phyloP scores from a whole-genome alignment of 2,113 vertebrate genomes.

The Eretmochelys imbricata region DNA sequence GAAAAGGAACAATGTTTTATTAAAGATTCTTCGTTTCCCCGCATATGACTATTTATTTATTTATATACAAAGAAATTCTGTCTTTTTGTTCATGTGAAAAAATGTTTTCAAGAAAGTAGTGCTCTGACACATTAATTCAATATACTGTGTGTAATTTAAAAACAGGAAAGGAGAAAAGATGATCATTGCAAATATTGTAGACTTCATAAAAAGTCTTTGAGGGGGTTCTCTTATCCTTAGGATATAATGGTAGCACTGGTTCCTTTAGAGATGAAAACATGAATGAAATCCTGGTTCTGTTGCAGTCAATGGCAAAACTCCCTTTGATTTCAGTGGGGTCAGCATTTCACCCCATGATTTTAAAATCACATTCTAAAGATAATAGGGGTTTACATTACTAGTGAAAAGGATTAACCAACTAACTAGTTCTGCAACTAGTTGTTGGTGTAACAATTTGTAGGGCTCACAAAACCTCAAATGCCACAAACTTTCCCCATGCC shows the following conservation, averaged over 20 bases:
- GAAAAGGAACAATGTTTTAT: conserved; percentile 76
- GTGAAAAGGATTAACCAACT: background rate
- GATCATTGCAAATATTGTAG: background rate
- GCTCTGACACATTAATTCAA: conserved; percentile 22
- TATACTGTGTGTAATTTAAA: background rate
- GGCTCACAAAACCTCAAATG: background rate
- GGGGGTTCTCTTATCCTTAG: background rate
- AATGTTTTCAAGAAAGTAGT: conserved; percentile 25
- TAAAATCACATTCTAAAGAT: background rate
- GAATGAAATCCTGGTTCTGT: background rate
- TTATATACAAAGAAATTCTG: conserved; percentile 70
- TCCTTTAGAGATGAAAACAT: background rate
- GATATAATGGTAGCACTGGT: background rate
- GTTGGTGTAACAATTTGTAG: background rate
- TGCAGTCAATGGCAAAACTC: background rate
- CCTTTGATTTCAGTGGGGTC: background rate
- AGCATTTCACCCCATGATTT: background rate
- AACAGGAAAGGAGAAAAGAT: background rate
- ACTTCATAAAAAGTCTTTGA: background rate
- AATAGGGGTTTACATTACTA: background rate
- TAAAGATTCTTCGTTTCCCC: conserved; percentile 67
- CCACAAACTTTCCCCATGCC: background rate
- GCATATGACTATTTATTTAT: conserved; percentile 65
- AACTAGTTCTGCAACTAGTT: background rate
- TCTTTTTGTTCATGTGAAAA: conserved; percentile 68